Evolutionary conservation across 2,113 vertebrate genomes (phyloP).

Genomic region (Chelonoidis abingdonii): DNA sequence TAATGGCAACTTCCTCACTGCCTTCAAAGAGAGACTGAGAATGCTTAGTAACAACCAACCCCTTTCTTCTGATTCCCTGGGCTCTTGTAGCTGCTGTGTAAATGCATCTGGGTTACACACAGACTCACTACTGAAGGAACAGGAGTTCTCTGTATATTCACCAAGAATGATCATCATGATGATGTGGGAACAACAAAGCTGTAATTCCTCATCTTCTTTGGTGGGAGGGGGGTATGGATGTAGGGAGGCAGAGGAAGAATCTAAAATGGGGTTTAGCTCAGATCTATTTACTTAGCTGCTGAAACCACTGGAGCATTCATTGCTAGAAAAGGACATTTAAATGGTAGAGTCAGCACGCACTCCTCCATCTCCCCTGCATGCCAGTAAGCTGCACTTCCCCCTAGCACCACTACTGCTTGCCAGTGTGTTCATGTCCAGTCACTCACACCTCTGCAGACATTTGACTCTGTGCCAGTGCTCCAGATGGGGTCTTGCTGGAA

Average conservation of each 20-base stretch:
- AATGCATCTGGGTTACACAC: neutral
- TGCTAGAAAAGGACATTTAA: neutral
- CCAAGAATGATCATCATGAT: neutral
- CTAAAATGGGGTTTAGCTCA: neutral
- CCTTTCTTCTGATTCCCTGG: neutral
- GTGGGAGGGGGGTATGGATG: neutral
- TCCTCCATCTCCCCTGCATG: neutral
- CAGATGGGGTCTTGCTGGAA: neutral
- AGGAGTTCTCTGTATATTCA: constrained; percentile 9
- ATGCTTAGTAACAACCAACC: neutral
- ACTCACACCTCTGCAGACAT: neutral
- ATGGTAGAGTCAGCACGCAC: neutral
- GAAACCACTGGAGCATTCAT: neutral
- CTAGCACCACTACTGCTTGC: no score
- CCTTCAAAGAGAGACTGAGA: neutral
- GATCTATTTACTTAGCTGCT: constrained; percentile 66
- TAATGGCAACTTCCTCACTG: neutral
- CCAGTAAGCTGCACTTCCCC: neutral
- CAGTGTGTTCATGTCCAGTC: no score
- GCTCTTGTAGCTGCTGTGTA: accelerated
- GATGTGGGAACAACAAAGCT: neutral
- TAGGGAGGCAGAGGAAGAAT: neutral
- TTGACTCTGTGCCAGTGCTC: neutral
- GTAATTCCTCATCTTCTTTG: constrained; percentile 11
- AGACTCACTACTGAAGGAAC: neutral